Evolutionary conservation across 2,113 vertebrate genomes (phyloP), one percentile per base, ranked within the genome.

Genomic region (Xiphophorus maculatus): DNA sequence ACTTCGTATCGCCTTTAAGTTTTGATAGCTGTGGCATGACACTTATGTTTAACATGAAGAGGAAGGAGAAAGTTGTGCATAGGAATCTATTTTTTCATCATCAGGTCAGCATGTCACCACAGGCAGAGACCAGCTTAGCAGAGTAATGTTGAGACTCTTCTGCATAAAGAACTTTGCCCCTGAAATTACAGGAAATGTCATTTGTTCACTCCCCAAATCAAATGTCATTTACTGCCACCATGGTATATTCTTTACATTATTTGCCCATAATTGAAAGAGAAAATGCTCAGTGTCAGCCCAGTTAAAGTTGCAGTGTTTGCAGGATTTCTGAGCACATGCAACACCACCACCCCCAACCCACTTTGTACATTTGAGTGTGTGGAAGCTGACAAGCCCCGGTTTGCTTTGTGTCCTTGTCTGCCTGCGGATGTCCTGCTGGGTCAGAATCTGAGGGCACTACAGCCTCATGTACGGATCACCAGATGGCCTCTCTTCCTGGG

Each of bases 401-500:
- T 33, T 33, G 40, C 82, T 69, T 32, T 66, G 29, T 80, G 85
- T 84, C 84, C 85, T 90, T 86, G 80, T 82, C 74, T 13, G 71
- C 58, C 80, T 75, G 66, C 76, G 89, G 81, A 92, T 80, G 83
- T 91, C 83, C 87, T 87, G 81, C 68, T 79, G 80, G 88, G 69
- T 81, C 71, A 86, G 84, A 84, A 86, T 67, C 69, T 79, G 77
- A 88, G 88, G 81, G 82, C 13, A 64, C 64, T 63, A 71, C 80
- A 86, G 91, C 80, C 69, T 84, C 83, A 66, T 84, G 73, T 77
- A 75, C 80, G 70, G 60, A 73, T 86, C 83, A 91, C 76, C 89
- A 94, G 87, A 91, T 93, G 90, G 89, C 90, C 82, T 76, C 74
- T 81, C 68, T 85, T 89, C 84, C 85, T 58, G 72, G 69, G 71